phyloP scores from a whole-genome alignment of 1,140 invertebrate species.

The Drosophila pachea region DNA sequence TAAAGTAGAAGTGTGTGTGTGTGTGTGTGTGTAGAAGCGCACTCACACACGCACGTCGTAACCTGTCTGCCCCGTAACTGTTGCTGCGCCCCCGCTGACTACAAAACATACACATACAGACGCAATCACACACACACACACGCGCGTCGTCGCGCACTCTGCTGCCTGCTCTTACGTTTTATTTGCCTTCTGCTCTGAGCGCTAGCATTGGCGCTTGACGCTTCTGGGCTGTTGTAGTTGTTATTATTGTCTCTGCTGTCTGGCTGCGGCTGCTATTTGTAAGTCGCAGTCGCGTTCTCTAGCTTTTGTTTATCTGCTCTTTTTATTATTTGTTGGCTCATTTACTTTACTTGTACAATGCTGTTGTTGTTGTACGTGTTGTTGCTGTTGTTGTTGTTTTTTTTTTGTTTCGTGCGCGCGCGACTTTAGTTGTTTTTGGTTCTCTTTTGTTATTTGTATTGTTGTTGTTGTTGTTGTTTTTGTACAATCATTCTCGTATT shows the following conservation, averaged over 20 bases:
- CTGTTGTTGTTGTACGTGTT: slow-evolving; percentile 30
- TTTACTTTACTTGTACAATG: slow-evolving; percentile 60
- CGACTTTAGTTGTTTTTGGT: slow-evolving; percentile 48
- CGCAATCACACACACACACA: slow-evolving; percentile 25
- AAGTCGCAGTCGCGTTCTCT: slow-evolving; percentile 48
- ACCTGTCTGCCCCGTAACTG: slow-evolving; percentile 62
- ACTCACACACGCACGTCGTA: slow-evolving; percentile 36
- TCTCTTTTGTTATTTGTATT: slow-evolving; percentile 44
- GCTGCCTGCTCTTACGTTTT: slow-evolving; percentile 29
- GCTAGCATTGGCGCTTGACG: slow-evolving; percentile 37
- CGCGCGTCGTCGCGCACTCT: slow-evolving; percentile 19
- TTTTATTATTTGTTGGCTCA: slow-evolving; percentile 58
- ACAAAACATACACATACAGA: slow-evolving; percentile 28
- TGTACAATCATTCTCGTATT: slow-evolving; percentile 57
- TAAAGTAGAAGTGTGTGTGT: background rate
- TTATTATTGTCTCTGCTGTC: slow-evolving; percentile 11
- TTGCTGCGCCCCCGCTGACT: slow-evolving; percentile 66
- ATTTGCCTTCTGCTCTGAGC: slow-evolving; percentile 48
- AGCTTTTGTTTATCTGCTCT: slow-evolving; percentile 57
- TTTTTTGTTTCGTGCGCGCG: slow-evolving; percentile 46
- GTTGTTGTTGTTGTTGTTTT: slow-evolving; percentile 43
- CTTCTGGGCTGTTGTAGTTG: slow-evolving; percentile 32
- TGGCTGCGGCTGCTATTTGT: slow-evolving; percentile 20
- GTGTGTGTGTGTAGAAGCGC: slow-evolving; percentile 1
- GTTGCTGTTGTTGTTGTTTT: slow-evolving; percentile 28